Conservation (phyloP, 1,140 invertebrate species). For the Callitettix versicolor region DNA sequence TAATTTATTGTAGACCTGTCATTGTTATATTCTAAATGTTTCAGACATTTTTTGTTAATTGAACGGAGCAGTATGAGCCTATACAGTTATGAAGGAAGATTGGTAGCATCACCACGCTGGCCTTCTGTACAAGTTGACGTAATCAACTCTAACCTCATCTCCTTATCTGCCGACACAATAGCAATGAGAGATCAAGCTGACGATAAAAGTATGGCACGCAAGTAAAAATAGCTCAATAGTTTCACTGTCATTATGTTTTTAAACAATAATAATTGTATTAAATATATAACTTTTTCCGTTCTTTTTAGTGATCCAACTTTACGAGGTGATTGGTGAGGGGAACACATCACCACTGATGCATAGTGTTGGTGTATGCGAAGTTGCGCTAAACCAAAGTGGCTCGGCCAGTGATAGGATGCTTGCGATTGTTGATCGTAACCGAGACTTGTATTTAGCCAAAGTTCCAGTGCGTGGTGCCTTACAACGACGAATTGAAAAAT, state of each 20-base stretch:
- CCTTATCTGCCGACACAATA: constrained; percentile 71
- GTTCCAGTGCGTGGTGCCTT: constrained; percentile 48
- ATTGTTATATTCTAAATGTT: no score
- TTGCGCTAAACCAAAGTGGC: constrained; percentile 72
- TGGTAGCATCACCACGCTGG: constrained; percentile 69
- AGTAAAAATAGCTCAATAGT: neutral
- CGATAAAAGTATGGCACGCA: constrained; percentile 50
- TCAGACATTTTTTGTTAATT: constrained; percentile 74
- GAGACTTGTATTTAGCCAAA: constrained; percentile 64
- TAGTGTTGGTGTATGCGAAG: constrained; percentile 52
- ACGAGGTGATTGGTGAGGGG: constrained; percentile 62
- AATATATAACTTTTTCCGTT: no score
- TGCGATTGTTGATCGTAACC: constrained; percentile 71
- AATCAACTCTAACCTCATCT: constrained; percentile 49
- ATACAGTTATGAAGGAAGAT: constrained; percentile 80
- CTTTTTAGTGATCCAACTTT: constrained; percentile 67
- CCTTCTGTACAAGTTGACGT: constrained; percentile 51
- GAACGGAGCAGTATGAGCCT: constrained; percentile 64
- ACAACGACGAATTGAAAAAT: constrained; percentile 49
- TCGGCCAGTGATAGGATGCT: constrained; percentile 54
- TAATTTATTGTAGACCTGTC: no score
- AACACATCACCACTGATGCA: constrained; percentile 49
- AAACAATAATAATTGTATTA: neutral
- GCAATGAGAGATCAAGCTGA: constrained; percentile 74
- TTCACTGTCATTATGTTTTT: constrained; percentile 19